Percentiles rank a stretch among this genome's conserved stretches.
These are phyloP conservation scores for Caranx melampygus DNA, from an alignment of 2,113 vertebrate species.

Conservation along the genomic window DNA sequence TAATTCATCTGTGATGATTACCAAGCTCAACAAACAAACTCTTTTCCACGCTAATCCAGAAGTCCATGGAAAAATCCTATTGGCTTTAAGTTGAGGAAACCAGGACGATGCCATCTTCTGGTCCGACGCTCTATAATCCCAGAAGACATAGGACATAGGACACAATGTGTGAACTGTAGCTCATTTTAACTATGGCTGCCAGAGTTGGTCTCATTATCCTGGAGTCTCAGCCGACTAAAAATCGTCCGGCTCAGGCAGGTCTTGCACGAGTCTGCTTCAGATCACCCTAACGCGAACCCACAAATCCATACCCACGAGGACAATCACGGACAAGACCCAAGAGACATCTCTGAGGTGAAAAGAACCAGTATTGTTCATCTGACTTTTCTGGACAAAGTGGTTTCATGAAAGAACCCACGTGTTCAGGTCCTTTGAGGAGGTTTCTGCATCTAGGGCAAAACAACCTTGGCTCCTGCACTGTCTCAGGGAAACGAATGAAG, in stretches of 20 bases:
- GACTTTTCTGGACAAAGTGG: background rate
- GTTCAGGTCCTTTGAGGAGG: background rate
- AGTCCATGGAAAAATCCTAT: too few relatives aligned
- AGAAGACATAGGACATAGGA: too few relatives aligned
- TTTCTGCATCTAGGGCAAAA: background rate
- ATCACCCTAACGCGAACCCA: background rate
- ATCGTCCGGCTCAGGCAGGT: background rate
- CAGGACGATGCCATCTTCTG: too few relatives aligned
- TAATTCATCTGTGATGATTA: too few relatives aligned
- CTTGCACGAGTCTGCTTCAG: background rate
- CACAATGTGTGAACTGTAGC: too few relatives aligned
- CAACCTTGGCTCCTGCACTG: background rate
- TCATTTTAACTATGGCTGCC: too few relatives aligned
- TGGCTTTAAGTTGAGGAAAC: too few relatives aligned
- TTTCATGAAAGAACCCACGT: background rate
- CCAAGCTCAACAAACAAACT: too few relatives aligned
- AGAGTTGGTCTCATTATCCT: too few relatives aligned
- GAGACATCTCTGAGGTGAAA: background rate
- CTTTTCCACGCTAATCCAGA: too few relatives aligned
- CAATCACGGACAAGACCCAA: background rate
- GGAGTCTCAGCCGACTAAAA: background rate
- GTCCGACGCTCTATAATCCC: too few relatives aligned
- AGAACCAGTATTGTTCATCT: background rate
- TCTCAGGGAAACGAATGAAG: constrained; percentile 4
- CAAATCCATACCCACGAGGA: background rate